These are phyloP conservation scores for Agrotis exclamationis DNA, from an alignment of 2,888 invertebrate genomes.

Conservation along the genomic window DNA sequence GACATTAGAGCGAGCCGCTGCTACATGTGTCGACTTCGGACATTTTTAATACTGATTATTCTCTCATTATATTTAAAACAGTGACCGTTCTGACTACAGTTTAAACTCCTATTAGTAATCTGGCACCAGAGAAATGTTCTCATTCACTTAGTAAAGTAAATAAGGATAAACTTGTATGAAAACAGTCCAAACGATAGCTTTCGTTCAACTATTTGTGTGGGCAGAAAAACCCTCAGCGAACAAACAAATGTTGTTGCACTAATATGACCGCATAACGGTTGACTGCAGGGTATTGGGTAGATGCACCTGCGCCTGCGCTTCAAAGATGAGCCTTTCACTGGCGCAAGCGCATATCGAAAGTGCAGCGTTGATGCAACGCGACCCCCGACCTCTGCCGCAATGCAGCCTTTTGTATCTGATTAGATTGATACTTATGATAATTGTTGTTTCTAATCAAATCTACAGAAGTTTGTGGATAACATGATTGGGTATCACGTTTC, in stretches of 20 bases:
- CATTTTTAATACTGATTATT: slow-evolving; percentile 20
- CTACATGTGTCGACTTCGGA: slow-evolving; percentile 25
- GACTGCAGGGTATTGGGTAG: slow-evolving; percentile 63
- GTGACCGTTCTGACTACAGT: slow-evolving; percentile 1
- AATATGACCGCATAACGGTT: slow-evolving; percentile 69
- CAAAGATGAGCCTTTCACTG: slow-evolving; percentile 88
- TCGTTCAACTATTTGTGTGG: slow-evolving; percentile 59
- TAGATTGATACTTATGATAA: slow-evolving; percentile 65
- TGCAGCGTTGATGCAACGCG: slow-evolving; percentile 87
- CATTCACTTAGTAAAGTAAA: not conserved
- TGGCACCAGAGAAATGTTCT: not conserved
- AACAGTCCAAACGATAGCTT: slow-evolving; percentile 46
- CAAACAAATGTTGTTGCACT: slow-evolving; percentile 70
- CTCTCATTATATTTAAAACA: slow-evolving; percentile 1
- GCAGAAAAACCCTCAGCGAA: slow-evolving; percentile 53
- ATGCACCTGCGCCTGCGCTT: slow-evolving; percentile 78
- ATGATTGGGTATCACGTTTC: slow-evolving; percentile 50
- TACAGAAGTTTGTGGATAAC: slow-evolving; percentile 55
- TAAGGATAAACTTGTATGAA: not conserved
- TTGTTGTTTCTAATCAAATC: slow-evolving; percentile 63
- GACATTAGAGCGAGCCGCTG: slow-evolving; percentile 57
- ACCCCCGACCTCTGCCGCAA: slow-evolving; percentile 80
- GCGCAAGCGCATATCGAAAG: slow-evolving; percentile 85
- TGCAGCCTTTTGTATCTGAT: slow-evolving; percentile 67
- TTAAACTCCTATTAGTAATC: not conserved